phyloP scores from a whole-genome alignment of 1,140 invertebrate genomes.

The Nasonia giraulti region DNA sequence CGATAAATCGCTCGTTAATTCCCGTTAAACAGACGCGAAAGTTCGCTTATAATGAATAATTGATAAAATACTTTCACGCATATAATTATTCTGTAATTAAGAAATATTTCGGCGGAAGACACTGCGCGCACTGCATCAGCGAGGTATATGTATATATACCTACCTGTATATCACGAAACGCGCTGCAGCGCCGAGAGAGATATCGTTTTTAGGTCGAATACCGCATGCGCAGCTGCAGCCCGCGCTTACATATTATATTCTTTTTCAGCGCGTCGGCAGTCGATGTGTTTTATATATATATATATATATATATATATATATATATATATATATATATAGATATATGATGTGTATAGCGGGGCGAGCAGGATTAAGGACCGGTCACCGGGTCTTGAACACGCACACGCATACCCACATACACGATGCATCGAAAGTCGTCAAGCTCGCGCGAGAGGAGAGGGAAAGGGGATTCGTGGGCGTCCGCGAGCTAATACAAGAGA shows the following conservation, averaged over 20 bases:
- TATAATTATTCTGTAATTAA: not conserved
- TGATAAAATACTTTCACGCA: not conserved
- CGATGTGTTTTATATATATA: not conserved
- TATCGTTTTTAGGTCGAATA: not conserved
- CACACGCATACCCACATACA: not conserved
- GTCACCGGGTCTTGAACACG: not conserved
- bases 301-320: too few species aligned
- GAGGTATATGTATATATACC: not conserved
- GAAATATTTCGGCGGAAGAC: not conserved
- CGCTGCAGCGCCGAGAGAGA: not conserved
- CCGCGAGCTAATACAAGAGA: too few species aligned
- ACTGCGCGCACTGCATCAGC: not conserved
- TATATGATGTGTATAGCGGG: not conserved
- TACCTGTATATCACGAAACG: too few species aligned
- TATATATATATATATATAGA: too few species aligned
- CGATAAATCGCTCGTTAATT: not conserved
- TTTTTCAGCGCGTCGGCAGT: not conserved
- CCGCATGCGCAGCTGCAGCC: not conserved
- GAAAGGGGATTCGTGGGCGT: not conserved
- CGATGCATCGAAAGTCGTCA: not conserved
- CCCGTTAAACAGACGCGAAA: not conserved
- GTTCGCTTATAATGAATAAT: not conserved
- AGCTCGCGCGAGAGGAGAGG: not conserved
- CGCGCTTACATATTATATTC: not conserved
- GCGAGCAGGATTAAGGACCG: slow-evolving; percentile 8